Base-by-base conservation (phyloP, 1,140 invertebrate species). In the Trachymyrmex cornetzi region DNA sequence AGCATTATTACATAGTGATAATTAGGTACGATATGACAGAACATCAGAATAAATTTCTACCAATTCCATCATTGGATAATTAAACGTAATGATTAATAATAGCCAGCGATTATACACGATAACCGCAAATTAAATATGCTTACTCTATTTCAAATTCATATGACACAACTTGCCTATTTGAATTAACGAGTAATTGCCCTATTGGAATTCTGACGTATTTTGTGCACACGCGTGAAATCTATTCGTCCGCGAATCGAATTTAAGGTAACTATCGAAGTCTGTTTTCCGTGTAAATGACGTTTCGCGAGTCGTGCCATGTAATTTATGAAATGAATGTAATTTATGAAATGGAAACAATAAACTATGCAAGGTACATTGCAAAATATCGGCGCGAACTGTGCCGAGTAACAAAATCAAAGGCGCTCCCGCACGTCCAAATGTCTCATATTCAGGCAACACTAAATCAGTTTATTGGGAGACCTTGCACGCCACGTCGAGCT, bases 101-200 rank as follows among this genome's bases (percentile, higher is more conserved):
- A 80, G 57, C 69, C 34, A 69, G 22, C 48, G 16, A 55, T 80
- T 69, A 57, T 69, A 27, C 16, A 14, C 30, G 4, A 57, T 44
- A 71, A 71, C 48, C 64, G 48, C 64, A 55, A 71, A 81, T 81
- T 71, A 81, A 81, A 71, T 81, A 81, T 27, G 34, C 79, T 55
- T 22, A 24, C 30, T 67, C n/a, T 19, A 12, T 14, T 38, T 6
- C 27, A 57, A 71, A 81, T 71, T 71, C 30, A 71, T 44, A 57
- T 19, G 34, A 44, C 34, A 19, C 66, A 57, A 38, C 66, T 53
- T 61, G 48, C 7, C 64, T 69, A 69, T 57, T 57, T 27, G 30
- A 22, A 57, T 34, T 80, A 81, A 69, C 61, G 27, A 38, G 16
- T 38, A 71, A 44, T 67, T 64, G 63, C 2, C 44, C 7, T 24